Evolutionary conservation across 2,888 invertebrate species (phyloP).

Genomic region (Odontomyia ornata): DNA sequence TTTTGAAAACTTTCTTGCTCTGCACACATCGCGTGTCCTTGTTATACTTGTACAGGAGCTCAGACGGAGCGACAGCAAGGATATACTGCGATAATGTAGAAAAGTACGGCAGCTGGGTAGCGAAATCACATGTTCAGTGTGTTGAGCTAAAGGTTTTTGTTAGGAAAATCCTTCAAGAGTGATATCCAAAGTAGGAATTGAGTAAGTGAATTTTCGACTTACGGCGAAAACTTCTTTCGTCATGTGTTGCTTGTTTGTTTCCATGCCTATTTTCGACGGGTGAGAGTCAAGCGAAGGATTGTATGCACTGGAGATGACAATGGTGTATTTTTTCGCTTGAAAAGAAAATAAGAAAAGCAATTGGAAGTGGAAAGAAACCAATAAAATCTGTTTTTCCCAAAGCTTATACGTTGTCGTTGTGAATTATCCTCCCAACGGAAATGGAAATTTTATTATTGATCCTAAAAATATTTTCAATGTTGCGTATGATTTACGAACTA

Average conservation of each 20-base stretch:
- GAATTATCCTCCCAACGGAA: background rate
- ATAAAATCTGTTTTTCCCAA: slow-evolving; percentile 20
- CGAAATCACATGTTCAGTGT: background rate
- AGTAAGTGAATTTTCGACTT: slow-evolving; percentile 40
- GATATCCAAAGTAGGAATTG: slow-evolving; percentile 29
- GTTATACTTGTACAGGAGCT: background rate
- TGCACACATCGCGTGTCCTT: too few relatives aligned
- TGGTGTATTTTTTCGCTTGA: background rate
- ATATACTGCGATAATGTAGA: too few relatives aligned
- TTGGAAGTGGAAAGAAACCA: background rate
- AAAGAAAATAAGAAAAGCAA: background rate
- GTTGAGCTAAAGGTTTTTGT: slow-evolving; percentile 25
- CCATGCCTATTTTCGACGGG: background rate
- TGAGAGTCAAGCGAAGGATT: background rate
- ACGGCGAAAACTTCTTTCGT: slow-evolving; percentile 28
- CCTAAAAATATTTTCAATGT: too few relatives aligned
- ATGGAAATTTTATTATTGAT: too few relatives aligned
- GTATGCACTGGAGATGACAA: background rate
- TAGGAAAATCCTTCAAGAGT: slow-evolving; percentile 32
- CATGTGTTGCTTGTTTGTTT: background rate
- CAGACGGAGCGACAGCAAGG: background rate
- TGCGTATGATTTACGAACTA: too few relatives aligned
- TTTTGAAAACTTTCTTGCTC: background rate
- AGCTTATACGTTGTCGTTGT: slow-evolving; percentile 6
- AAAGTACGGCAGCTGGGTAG: background rate